Base-by-base conservation (phyloP, 2,888 invertebrate species). In the Synergus gifuensis region DNA sequence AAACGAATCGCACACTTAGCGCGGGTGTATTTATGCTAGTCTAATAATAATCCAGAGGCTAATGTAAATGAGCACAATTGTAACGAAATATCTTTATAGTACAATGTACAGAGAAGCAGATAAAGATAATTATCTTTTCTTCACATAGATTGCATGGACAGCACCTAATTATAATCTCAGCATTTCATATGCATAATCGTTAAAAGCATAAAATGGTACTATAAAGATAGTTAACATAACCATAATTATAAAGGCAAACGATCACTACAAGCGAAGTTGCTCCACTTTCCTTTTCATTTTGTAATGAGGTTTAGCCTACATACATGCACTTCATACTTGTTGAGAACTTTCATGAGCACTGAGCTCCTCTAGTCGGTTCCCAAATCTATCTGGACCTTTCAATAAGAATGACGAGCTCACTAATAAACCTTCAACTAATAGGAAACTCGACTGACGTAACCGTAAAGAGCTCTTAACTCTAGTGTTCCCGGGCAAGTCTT, bases 401-500 rank as follows among this genome's bases (percentile, higher is more conserved):
- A 73, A 73, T 73, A 49, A 73, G 69, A 73, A 73, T 73, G 49
- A 73, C 49, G 69, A 54, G 49, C 42, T 16, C 46, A 54, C 44
- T 73, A 12, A 16, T 49, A 49, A 49, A 49, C 36, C 49, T 54
- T n/a, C 36, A 73, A 36, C 54, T 73, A 73, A 73, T 73, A 73
- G 36, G 36, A 73, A 73, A 73, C 73, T 36, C 54, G 36, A 54
- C 36, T 73, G 73, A 73, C 73, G 73, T 73, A 73, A 73, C 54
- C 14, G 67, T 54, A n/a, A 49, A 49, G 54, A 73, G 36, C 54
- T 73, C 73, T 73, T 54, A 73, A 18, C 46, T 49, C 73, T 49
- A n/a, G 11, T 28, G 8, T 73, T 54, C 73, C n/a, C 12, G 54
- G n/a, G 54, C 54, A 73, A 54, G 73, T 73, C 73, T 73, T 73